Conservation (phyloP, 2,888 invertebrate genomes). For the Cephalotes varians region DNA sequence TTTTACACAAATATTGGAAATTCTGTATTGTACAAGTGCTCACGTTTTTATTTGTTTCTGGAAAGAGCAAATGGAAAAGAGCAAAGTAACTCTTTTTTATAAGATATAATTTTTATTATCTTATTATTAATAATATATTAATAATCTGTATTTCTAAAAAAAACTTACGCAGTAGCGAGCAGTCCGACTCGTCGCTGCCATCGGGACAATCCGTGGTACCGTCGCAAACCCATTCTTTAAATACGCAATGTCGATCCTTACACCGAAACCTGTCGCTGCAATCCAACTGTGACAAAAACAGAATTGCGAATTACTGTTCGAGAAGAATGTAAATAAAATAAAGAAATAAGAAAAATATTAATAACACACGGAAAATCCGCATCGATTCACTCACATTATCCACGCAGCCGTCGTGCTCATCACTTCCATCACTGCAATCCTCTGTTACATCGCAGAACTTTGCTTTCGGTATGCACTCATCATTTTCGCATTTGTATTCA, state of each 20-base stretch:
- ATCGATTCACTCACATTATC: conserved; percentile 68
- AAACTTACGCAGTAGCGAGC: conserved; percentile 87
- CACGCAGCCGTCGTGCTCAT: conserved; percentile 83
- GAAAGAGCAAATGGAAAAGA: conserved; percentile 40
- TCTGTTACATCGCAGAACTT: conserved; percentile 84
- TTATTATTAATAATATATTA: not conserved
- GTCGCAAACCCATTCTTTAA: conserved; percentile 89
- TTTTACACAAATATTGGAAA: conserved; percentile 87
- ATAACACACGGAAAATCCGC: not conserved
- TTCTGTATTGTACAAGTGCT: conserved; percentile 86
- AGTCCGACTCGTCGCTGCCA: conserved; percentile 90
- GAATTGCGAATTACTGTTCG: not conserved
- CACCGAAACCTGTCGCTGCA: conserved; percentile 89
- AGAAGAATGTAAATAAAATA: not conserved
- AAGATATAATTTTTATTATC: conserved; percentile 18
- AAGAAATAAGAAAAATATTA: not conserved
- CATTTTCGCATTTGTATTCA: conserved; percentile 78
- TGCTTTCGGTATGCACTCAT: conserved; percentile 81
- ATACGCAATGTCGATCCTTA: conserved; percentile 90
- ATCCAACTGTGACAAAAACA: conserved; percentile 67
- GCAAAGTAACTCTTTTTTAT: not conserved
- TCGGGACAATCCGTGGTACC: conserved; percentile 89
- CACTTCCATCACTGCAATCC: conserved; percentile 85
- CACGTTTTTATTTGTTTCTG: conserved; percentile 79
- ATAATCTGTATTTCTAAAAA: not conserved